Evolutionary conservation across 2,888 invertebrate species (phyloP), one percentile per base, ranked within the genome.

Genomic region (Epiblema foenella): DNA sequence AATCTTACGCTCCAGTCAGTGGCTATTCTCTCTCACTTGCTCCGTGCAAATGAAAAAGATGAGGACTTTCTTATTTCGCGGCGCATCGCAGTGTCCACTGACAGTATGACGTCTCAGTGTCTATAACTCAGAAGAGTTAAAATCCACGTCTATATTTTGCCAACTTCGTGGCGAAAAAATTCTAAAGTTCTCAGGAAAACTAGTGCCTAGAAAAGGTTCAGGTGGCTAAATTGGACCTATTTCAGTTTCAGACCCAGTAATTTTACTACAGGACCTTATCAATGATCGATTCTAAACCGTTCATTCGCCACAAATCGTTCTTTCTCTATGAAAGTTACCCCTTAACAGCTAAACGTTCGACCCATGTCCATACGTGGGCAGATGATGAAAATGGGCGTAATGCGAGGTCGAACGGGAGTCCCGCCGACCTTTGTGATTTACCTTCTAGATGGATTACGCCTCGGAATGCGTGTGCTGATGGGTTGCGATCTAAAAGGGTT

Each of bases 391-490:
- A 62, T 46, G 29, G 60, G 17, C 62, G 33, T 71, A 71, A 60
- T 71, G 37, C 39, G 67, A 60, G 71, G 66, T 67, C 67, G 71
- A 33, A 71, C 71, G 52, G 71, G 59, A 62, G 67, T 60, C 60
- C 42, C 18, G 24, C 37, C 60, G 60, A 71, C 71, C 67, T 57
- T 62, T 56, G 66, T 62, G 60, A 64, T 49, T 65, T 57, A 49
- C 56, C 52, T 51, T 60, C 60, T 62, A 67, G 71, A 71, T 71
- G 62, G 60, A 66, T 57, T 71, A 71, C 51, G 62, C 67, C 2
- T 51, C 37, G 71, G 71, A 62, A 71, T 71, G 70, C 46, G 60
- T 11, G 59, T 17, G 64, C 12, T 56, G 17, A 60, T 60, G 46
- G 46, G 29, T 56, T 56, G 11, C 20, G 49, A 24, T 52, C 39